Evolutionary conservation across 2,113 vertebrate genomes (phyloP), one percentile per base, ranked within the genome.

Genomic region (Mirounga angustirostris): DNA sequence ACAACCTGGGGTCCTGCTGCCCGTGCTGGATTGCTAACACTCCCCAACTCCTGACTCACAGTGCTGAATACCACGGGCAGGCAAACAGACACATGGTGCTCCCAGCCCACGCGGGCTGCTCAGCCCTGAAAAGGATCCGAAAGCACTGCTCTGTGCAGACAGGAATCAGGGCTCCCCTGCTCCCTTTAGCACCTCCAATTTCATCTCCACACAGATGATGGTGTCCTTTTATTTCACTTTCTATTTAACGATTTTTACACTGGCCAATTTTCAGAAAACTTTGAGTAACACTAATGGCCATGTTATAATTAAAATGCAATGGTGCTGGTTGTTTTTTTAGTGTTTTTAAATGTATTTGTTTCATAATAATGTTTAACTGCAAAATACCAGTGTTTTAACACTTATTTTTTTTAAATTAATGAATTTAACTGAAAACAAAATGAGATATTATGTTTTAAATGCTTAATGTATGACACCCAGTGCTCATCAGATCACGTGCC

Each of bases 41-140:
- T 83, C 81, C 89, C 33, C 73, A 73, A 85, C 80, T 95, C 52
- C 82, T 61, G 92, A 88, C 83, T 95, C 86, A 78, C 83, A 46
- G 74, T 43, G 36, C 8, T 71, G 91, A 97, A 80, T 43, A 69
- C 91, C 19, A 73, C 5, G 79, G 87, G 30, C 2, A 18, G 5
- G 61, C 36, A 79, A 58, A 95, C 18, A 92, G 96, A 71, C 52
- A 90, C 73, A 7, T 36, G 50, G 91, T 69, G 43, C 52, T 89
- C 10, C 16, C 26, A 7, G 93, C 18, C 69, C 30, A 28, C 54
- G 24, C 0, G 74, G 22, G 13, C 78, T 9, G 69, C 69, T 15
- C 56, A 50, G 59, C 87, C 1, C n/a, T 6, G 18, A 88, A 6
- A 33, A 40, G 0, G 18, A 11, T 61, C 89, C 18, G 43, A 33